phyloP scores from a whole-genome alignment of 1,140 invertebrate genomes.

The Gyrodactylus salaris region DNA sequence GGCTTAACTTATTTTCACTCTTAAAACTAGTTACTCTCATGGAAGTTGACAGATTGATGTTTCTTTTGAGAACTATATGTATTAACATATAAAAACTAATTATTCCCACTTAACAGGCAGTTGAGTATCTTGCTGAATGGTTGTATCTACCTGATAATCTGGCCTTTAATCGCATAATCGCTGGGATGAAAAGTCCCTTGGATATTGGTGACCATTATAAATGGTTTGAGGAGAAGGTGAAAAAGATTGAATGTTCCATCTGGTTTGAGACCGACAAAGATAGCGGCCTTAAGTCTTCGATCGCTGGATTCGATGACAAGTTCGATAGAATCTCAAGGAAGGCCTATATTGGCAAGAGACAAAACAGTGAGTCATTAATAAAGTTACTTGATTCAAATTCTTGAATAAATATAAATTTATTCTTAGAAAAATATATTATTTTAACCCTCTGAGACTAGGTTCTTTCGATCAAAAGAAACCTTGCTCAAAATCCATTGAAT shows the following conservation, averaged over 20 bases:
- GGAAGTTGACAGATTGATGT: too few relatives aligned
- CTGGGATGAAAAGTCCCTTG: constrained; percentile 55
- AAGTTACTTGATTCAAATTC: not conserved
- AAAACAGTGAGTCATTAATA: too few relatives aligned
- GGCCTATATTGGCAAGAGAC: not conserved
- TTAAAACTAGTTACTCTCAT: too few relatives aligned
- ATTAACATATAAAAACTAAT: too few relatives aligned
- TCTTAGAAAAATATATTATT: not conserved
- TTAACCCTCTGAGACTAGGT: not conserved
- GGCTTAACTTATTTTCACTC: too few relatives aligned
- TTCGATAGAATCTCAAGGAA: not conserved
- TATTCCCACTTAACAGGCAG: constrained; percentile 28
- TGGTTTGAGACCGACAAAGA: not conserved
- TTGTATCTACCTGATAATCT: constrained; percentile 75
- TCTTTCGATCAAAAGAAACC: not conserved
- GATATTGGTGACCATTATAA: constrained; percentile 80
- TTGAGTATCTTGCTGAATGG: constrained; percentile 93
- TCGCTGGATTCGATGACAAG: not conserved
- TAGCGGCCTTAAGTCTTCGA: not conserved
- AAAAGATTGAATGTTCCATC: not conserved
- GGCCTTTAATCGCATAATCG: constrained; percentile 73
- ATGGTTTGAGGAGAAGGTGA: constrained; percentile 28
- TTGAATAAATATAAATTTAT: not conserved
- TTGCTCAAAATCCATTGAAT: not conserved
- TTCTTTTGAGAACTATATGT: not conserved